Conservation (phyloP, 2,797 vertebrate species). For the Sciurus vulgaris region DNA sequence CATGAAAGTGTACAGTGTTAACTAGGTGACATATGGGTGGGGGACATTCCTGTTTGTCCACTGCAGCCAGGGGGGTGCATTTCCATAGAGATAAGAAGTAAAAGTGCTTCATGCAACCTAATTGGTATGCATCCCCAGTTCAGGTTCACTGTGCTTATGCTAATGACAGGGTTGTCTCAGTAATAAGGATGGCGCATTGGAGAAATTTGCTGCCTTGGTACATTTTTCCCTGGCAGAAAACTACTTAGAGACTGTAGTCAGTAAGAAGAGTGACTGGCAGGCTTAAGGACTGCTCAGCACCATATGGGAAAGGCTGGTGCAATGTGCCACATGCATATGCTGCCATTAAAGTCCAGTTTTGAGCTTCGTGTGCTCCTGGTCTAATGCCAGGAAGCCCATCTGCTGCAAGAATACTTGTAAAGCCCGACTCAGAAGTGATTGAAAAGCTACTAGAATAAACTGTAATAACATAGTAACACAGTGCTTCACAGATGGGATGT, state of each 20-base stretch:
- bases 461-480: conserved; percentile 84
- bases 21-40: conserved; percentile 92
- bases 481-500: conserved; percentile 92
- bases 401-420: conserved; percentile 94
- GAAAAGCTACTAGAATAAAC: conserved; percentile 94
- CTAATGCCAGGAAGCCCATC: conserved; percentile 92
- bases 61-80: conserved; percentile 90
- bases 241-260: background rate
- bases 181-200: conserved; percentile 95
- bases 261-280: too few species aligned
- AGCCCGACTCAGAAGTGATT: conserved; percentile 94
- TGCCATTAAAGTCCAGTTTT: conserved; percentile 92
- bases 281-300: too few species aligned
- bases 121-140: conserved; percentile 99
- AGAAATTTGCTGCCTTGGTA: conserved; percentile 94
- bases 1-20: conserved; percentile 89
- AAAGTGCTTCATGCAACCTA: conserved; percentile 95
- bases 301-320: too few species aligned
- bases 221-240: conserved; percentile 93
- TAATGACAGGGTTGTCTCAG: conserved; percentile 98
- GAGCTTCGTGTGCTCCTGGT: conserved; percentile 92
- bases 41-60: conserved; percentile 92
- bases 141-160: conserved; percentile 98
- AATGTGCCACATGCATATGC: conserved; percentile 67
- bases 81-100: conserved; percentile 98